These are phyloP conservation scores for Gymnothorax reevesii DNA, from an alignment of 2,797 vertebrate genomes.

Conservation along the genomic window DNA sequence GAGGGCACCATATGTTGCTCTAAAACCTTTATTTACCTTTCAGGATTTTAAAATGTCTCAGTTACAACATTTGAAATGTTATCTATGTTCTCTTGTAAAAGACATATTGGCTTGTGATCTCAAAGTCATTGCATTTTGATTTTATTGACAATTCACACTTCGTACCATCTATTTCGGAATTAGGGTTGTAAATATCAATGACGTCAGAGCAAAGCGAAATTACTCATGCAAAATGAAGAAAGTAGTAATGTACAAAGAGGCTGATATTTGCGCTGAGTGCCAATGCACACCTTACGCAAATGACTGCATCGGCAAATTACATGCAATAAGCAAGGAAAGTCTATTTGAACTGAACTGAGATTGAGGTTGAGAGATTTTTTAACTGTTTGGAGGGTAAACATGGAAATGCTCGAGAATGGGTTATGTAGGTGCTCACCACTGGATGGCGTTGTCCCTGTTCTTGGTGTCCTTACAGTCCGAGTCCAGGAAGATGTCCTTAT, in stretches of 20 bases:
- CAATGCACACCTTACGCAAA: background rate
- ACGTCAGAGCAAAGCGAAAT: too few species aligned
- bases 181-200: too few species aligned
- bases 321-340: background rate
- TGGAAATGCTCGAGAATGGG: background rate
- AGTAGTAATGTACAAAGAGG: background rate
- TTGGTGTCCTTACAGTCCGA: constrained; percentile 86
- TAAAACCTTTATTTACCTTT: too few species aligned
- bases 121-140: too few species aligned
- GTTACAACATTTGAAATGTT: too few species aligned
- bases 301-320: background rate
- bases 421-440: constrained; percentile 72
- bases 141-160: too few species aligned
- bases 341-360: background rate
- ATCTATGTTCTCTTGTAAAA: too few species aligned
- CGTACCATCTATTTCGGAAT: too few species aligned
- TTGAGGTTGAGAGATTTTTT: background rate
- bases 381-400: background rate
- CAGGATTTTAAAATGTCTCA: too few species aligned
- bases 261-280: background rate
- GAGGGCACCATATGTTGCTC: too few species aligned
- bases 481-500: constrained; percentile 95
- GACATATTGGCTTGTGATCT: too few species aligned
- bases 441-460: constrained; percentile 87
- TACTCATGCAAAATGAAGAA: background rate